phyloP scores from a whole-genome alignment of 2,888 invertebrate genomes.

The Eledona agricola region DNA sequence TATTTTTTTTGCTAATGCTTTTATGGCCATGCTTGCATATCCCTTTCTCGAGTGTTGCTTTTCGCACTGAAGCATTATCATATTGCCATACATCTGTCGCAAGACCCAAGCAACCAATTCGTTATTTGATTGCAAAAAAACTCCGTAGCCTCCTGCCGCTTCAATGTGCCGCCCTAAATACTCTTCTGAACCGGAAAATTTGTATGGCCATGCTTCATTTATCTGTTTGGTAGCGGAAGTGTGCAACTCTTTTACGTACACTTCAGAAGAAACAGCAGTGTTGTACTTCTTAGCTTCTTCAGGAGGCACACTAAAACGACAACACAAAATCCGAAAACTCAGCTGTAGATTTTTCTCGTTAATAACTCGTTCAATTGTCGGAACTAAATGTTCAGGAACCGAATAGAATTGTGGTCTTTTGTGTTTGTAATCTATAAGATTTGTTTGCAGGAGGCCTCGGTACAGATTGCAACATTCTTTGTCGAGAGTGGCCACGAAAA shows the following conservation, averaged over 20 bases:
- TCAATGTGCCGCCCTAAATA: conserved; percentile 52
- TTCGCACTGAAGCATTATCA: conserved; percentile 57
- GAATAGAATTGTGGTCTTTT: background rate
- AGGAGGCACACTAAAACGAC: background rate
- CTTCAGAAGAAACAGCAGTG: no score
- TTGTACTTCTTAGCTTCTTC: conserved; percentile 14
- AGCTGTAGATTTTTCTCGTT: background rate
- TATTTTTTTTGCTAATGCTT: conserved; percentile 54
- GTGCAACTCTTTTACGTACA: background rate
- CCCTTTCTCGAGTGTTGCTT: conserved; percentile 56
- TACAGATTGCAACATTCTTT: conserved; percentile 11
- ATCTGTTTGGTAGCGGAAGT: conserved; percentile 39
- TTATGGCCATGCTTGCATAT: conserved; percentile 56
- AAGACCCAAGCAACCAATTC: conserved; percentile 58
- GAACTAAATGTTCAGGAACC: conserved; percentile 4
- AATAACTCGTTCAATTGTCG: background rate
- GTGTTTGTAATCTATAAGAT: background rate
- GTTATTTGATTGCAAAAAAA: conserved; percentile 55
- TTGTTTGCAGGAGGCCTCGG: conserved; percentile 3
- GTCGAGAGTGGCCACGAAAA: conserved; percentile 10
- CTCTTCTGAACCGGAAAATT: conserved; percentile 48
- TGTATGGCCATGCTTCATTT: conserved; percentile 56
- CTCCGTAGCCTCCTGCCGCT: conserved; percentile 56
- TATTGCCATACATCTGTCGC: conserved; percentile 54
- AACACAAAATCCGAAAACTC: background rate